phyloP scores from a whole-genome alignment of 2,888 invertebrate genomes.

The Clusia tigrina region DNA sequence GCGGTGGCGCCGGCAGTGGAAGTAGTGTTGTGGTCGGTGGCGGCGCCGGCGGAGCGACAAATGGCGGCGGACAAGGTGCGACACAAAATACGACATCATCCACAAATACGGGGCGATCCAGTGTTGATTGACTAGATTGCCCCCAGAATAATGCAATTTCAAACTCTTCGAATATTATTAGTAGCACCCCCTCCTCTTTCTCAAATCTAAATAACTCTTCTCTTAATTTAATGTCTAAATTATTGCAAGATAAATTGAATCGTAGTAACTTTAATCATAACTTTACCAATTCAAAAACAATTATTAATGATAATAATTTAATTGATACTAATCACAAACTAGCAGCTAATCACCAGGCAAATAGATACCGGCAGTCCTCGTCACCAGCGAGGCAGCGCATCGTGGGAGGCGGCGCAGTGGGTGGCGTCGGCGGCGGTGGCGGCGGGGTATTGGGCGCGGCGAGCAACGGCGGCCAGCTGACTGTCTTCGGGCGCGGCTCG shows the following conservation, averaged over 20 bases:
- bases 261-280: conserved; percentile 41
- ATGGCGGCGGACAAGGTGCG: conserved; percentile 64
- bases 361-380: conserved; percentile 73
- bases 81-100: conserved; percentile 60
- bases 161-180: conserved; percentile 30
- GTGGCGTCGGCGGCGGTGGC: conserved; percentile 42
- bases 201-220: conserved; percentile 10
- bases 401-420: conserved; percentile 50
- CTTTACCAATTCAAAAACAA: conserved; percentile 41
- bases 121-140: conserved; percentile 84
- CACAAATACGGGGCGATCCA: conserved; percentile 64
- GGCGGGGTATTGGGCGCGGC: conserved; percentile 29
- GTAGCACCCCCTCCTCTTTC: conserved; percentile 13
- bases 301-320: conserved; percentile 54
- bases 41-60: conserved; percentile 42
- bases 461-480: conserved; percentile 40
- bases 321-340: conserved; percentile 63
- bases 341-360: conserved; percentile 65
- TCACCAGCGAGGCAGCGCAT: conserved; percentile 72
- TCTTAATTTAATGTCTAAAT: conserved; percentile 30
- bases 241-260: conserved; percentile 30
- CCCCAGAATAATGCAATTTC: conserved; percentile 41
- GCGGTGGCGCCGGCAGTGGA: conserved; percentile 40
- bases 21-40: conserved; percentile 37
- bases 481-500: conserved; percentile 35